These are phyloP conservation scores for Callocephalon fimbriatum DNA, from an alignment of 2,113 vertebrate genomes.

Conservation along the genomic window DNA sequence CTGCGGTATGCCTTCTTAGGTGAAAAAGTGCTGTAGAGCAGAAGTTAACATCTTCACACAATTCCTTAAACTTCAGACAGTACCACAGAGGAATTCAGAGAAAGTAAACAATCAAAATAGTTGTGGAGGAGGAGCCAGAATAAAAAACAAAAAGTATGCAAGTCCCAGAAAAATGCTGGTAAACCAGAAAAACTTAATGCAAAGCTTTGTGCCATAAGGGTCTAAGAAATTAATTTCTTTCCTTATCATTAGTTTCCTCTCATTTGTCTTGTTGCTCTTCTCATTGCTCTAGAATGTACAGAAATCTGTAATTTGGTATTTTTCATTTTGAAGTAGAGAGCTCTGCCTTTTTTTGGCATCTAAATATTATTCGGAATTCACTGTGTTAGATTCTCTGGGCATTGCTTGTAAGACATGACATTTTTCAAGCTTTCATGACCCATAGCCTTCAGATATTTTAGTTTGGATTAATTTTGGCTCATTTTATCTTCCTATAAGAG, in stretches of 20 bases:
- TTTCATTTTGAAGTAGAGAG: not conserved
- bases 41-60: not conserved
- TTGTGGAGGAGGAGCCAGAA: not conserved
- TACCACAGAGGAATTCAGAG: not conserved
- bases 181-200: not conserved
- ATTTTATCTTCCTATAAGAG: conserved; percentile 20
- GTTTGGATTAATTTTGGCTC: conserved; percentile 7
- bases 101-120: not conserved
- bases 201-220: not conserved
- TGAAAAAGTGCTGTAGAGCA: not conserved
- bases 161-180: not conserved
- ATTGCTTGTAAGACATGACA: not conserved
- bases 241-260: not conserved
- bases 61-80: not conserved
- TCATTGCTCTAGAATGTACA: not conserved
- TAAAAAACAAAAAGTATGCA: not conserved
- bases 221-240: not conserved
- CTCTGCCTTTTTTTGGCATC: not conserved
- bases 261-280: not conserved
- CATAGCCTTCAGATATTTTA: not conserved
- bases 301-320: not conserved
- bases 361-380: not conserved
- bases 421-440: conserved; percentile 26
- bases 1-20: not conserved
- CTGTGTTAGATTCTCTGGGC: not conserved